A percentile compares a stretch with the other conserved stretches of the same genome.
These are phyloP conservation scores for Siniperca obscura DNA, from an alignment of 2,797 vertebrate genomes.

Conservation along the genomic window DNA sequence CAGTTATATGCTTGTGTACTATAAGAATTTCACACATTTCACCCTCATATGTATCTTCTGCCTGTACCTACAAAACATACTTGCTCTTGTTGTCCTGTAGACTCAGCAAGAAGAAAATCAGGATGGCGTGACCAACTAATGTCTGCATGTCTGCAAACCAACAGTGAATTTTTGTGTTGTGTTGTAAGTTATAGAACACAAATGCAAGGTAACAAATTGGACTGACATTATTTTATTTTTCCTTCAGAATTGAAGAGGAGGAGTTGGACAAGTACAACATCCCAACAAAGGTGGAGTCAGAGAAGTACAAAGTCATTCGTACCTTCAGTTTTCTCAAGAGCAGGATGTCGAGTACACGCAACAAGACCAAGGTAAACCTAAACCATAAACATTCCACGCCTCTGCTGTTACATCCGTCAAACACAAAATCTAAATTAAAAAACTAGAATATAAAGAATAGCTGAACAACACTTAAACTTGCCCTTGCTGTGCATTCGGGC, in stretches of 20 bases:
- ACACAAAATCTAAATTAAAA: neutral
- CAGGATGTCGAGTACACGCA: constrained; percentile 94
- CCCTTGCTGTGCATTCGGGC: neutral
- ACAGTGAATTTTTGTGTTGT: neutral
- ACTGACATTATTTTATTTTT: neutral
- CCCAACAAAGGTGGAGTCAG: constrained; percentile 90
- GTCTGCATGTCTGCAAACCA: neutral
- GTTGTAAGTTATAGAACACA: neutral
- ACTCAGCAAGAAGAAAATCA: constrained; percentile 2
- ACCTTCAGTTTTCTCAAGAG: constrained; percentile 97
- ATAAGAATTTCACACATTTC: neutral
- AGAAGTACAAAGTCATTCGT: constrained; percentile 95
- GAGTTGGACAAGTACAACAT: constrained; percentile 90
- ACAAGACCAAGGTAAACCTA: constrained; percentile 88
- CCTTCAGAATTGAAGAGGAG: constrained; percentile 90
- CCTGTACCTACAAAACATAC: neutral
- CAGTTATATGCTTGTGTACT: neutral
- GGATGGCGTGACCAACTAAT: constrained; percentile 13
- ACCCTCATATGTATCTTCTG: neutral
- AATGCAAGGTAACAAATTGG: neutral
- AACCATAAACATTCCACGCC: neutral
- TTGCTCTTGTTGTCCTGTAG: constrained; percentile 28
- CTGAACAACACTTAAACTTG: neutral
- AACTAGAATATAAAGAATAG: neutral
- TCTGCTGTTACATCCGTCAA: neutral